phyloP scores from a whole-genome alignment of 2,113 vertebrate species.

The Entelurus aequoreus region DNA sequence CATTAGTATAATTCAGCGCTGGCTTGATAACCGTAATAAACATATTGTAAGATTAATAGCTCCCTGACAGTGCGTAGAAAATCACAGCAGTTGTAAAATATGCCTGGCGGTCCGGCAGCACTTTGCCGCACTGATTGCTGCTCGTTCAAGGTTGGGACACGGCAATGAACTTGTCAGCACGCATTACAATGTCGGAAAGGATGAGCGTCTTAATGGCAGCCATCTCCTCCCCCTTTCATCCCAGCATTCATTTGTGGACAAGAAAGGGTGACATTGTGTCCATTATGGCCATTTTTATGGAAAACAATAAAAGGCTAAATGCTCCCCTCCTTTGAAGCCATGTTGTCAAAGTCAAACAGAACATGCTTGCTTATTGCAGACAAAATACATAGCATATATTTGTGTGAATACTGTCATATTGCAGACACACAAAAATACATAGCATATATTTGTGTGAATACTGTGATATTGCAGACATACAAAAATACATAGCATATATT shows the following conservation, averaged over 20 bases:
- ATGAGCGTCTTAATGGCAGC: constrained; percentile 48
- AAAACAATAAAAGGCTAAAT: constrained; percentile 23
- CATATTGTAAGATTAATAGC: no score
- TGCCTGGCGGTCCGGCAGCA: constrained; percentile 13
- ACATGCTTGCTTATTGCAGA: neutral
- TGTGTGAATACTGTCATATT: no score
- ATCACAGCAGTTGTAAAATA: neutral
- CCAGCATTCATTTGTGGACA: constrained; percentile 34
- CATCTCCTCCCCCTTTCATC: constrained; percentile 49
- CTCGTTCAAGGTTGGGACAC: constrained; percentile 57
- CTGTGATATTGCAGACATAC: no score
- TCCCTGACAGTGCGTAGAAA: no score
- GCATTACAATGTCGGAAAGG: constrained; percentile 45
- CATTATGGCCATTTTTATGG: constrained; percentile 36
- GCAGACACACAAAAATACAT: no score
- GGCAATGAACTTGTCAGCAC: constrained; percentile 65
- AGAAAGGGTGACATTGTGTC: constrained; percentile 45
- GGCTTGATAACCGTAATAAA: no score
- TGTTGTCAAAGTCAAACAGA: neutral
- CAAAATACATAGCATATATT: no score
- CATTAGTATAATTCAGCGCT: no score
- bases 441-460: no score
- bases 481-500: no score
- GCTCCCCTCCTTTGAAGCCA: neutral
- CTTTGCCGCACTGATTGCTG: constrained; percentile 41